Percentiles rank a stretch among this genome's conserved stretches.
Evolutionary conservation across 1,140 invertebrate genomes (phyloP).

Genomic region (Cyclina sinensis): DNA sequence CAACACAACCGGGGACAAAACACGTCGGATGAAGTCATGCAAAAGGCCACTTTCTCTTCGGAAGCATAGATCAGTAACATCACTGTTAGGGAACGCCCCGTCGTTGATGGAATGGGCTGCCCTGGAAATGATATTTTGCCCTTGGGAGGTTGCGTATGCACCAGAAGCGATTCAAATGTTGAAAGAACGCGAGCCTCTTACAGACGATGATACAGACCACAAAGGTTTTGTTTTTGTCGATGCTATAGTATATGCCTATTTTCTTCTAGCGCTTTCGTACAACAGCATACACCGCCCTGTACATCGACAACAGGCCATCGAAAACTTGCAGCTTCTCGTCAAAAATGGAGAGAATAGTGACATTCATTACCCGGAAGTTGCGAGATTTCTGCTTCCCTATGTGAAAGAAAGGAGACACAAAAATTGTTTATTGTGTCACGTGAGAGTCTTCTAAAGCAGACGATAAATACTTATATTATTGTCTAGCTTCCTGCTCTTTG

Average conservation of each 20-base stretch:
- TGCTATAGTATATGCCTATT: constrained; percentile 58
- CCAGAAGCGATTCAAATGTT: constrained; percentile 66
- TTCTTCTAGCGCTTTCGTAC: constrained; percentile 55
- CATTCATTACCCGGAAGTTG: constrained; percentile 58
- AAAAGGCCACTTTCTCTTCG: constrained; percentile 32
- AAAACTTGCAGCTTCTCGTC: constrained; percentile 60
- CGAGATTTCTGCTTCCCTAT: constrained; percentile 57
- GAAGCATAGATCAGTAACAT: constrained; percentile 62
- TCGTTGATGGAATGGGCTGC: constrained; percentile 62
- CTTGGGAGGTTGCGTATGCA: constrained; percentile 62
- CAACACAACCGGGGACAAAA: constrained; percentile 64
- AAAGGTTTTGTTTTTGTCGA: constrained; percentile 66
- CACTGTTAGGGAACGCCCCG: constrained; percentile 55
- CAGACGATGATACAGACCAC: constrained; percentile 60
- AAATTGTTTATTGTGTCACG: constrained; percentile 62
- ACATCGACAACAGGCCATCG: constrained; percentile 59
- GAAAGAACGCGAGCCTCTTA: constrained; percentile 51
- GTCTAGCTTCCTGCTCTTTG: too few species aligned
- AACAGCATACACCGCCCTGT: constrained; percentile 60
- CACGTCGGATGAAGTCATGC: constrained; percentile 55
- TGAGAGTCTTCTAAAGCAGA: constrained; percentile 35
- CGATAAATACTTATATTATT: too few species aligned
- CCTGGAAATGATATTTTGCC: constrained; percentile 39
- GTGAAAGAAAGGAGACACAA: constrained; percentile 65
- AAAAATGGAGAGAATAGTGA: constrained; percentile 41